Evolutionary conservation across 2,797 vertebrate genomes (phyloP).

Genomic region (Parauchenoglanis punctatus): DNA sequence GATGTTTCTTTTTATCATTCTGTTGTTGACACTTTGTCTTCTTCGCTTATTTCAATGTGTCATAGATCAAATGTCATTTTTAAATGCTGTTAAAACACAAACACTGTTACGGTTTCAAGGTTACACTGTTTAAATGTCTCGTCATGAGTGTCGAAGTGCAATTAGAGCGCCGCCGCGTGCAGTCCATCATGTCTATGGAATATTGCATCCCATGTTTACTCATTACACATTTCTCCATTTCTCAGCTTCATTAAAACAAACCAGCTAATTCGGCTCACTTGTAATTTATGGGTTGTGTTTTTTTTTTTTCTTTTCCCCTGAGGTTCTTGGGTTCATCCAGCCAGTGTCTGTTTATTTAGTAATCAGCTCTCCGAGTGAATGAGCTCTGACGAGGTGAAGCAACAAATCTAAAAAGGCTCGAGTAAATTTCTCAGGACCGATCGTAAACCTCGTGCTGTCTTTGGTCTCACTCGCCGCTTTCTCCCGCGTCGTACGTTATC

Average conservation of each 20-base stretch:
- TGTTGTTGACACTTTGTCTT: conserved; percentile 58
- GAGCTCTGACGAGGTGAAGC: background rate
- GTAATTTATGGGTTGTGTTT: background rate
- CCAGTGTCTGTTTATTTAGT: background rate
- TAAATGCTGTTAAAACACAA: conserved; percentile 56
- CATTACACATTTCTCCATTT: conserved; percentile 40
- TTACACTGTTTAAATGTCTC: conserved; percentile 71
- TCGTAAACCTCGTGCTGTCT: background rate
- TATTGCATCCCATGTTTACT: conserved; percentile 28
- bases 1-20: conserved; percentile 57
- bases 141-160: conserved; percentile 54
- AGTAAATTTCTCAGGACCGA: background rate
- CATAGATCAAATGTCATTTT: conserved; percentile 54
- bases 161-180: background rate
- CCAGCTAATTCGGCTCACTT: conserved; percentile 10
- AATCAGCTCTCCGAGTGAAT: background rate
- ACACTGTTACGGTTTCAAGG: conserved; percentile 73
- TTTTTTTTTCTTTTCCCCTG: background rate
- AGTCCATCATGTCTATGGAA: conserved; percentile 43
- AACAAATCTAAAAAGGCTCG: background rate
- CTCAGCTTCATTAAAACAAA: conserved; percentile 49
- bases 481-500: background rate
- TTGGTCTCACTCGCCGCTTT: background rate
- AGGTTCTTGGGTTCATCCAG: background rate
- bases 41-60: conserved; percentile 59